Base-by-base conservation (phyloP, 2,888 invertebrate genomes). In the Crioceris asparagi region DNA sequence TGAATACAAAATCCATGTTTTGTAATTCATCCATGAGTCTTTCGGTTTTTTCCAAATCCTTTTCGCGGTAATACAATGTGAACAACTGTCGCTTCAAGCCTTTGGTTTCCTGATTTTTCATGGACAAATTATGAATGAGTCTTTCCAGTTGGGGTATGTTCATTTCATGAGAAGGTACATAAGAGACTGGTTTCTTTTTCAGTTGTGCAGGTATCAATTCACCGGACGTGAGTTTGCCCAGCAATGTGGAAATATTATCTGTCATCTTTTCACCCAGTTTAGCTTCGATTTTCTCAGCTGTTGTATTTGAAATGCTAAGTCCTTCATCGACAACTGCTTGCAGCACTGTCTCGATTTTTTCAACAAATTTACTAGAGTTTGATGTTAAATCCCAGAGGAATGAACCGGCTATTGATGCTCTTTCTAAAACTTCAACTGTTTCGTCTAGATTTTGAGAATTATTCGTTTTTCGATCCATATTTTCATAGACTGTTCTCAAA, bases 191-290 rank as follows among this genome's bases (percentile, higher is more conserved):
- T 45, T 56, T 60, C 47, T 58, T 55, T 43, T 64, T 56, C 4
- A 68, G 19, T 1, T 64, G 56, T 4, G 58, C 48, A 1, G 68
- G 69, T 40, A 72, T 72, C 36, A 83, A 63, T 44, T 78, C 77
- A 0, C 75, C 67, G 0, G 82, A 75, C 3, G 77, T 75, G 3
- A 85, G 63, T 53, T 76, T 72, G 0, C 72, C 67, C 6, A 86
- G 60, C 14, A 75, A 56, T 47, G 73, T 71, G 0, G 79, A 77
- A 25, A 82, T 65, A 43, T 68, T 65, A 0, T 75, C 68, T 0
- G 79, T 81, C 68, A 83, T 67, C 42, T 74, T 71, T 26, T 75
- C 71, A 0, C 77, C 79, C 1, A 85, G 58, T 46, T 67, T 70
- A 21, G 76, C 74, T 52, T 80, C 75, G 19, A 85, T 64, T 11